phyloP scores from a whole-genome alignment of 2,888 invertebrate species.

The Gandaritis pyraliata region DNA sequence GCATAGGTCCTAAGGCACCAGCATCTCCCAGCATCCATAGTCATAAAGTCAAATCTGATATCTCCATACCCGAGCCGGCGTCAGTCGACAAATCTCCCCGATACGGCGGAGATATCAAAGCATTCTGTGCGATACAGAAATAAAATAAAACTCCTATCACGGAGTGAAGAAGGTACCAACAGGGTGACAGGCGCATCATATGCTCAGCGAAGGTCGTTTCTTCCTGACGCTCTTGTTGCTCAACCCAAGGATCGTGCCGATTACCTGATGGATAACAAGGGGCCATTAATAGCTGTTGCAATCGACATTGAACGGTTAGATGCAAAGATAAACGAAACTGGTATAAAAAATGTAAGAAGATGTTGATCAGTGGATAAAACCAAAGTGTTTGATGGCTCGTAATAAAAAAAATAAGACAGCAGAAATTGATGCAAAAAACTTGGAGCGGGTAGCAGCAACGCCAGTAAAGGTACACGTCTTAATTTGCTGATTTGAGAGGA shows the following conservation, averaged over 20 bases:
- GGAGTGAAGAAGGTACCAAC: conserved; percentile 69
- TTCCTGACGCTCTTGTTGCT: conserved; percentile 91
- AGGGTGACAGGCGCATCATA: conserved; percentile 78
- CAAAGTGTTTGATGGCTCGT: too few relatives aligned
- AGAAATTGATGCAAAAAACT: too few relatives aligned
- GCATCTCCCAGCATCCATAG: conserved; percentile 41
- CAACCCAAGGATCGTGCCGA: conserved; percentile 91
- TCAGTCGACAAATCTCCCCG: conserved; percentile 59
- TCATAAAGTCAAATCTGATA: conserved; percentile 51
- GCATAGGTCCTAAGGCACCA: conserved; percentile 32
- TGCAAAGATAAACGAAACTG: neutral
- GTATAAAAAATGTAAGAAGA: neutral
- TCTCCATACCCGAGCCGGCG: conserved; percentile 46
- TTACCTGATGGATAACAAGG: conserved; percentile 69
- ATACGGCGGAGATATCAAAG: conserved; percentile 60
- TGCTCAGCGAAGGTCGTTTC: conserved; percentile 91
- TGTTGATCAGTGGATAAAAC: neutral
- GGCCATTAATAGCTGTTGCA: conserved; percentile 24
- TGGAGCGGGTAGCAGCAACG: too few relatives aligned
- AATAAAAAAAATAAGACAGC: too few relatives aligned
- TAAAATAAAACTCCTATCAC: conserved; percentile 73
- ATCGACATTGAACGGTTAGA: conserved; percentile 6
- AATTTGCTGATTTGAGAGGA: too few relatives aligned
- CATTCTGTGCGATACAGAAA: conserved; percentile 65
- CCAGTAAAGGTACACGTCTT: too few relatives aligned